These are phyloP conservation scores for Sericinus montela DNA, from an alignment of 2,888 invertebrate species.

Conservation along the genomic window DNA sequence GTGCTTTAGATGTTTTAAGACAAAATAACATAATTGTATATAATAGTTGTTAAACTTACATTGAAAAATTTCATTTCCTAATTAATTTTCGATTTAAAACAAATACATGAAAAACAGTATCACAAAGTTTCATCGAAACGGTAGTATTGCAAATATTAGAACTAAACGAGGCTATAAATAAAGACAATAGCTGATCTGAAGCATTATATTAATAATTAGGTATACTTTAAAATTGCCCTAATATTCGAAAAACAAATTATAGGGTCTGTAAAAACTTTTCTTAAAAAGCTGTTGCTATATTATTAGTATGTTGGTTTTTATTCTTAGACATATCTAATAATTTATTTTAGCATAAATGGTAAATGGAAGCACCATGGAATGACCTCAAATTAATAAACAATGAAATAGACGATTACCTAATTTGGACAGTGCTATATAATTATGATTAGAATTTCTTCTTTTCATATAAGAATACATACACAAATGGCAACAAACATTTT, in stretches of 20 bases:
- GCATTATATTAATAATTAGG: not conserved
- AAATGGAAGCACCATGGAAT: not conserved
- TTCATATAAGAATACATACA: too few species aligned
- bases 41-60: not conserved
- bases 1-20: too few species aligned
- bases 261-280: too few species aligned
- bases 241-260: not conserved
- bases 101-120: slow-evolving; percentile 3
- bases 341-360: too few species aligned
- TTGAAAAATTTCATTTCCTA: not conserved
- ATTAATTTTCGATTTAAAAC: not conserved
- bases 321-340: too few species aligned
- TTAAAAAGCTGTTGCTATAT: too few species aligned
- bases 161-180: not conserved
- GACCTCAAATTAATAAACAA: not conserved
- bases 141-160: not conserved
- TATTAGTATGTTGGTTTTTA: too few species aligned
- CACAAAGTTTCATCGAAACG: slow-evolving; percentile 3
- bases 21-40: too few species aligned
- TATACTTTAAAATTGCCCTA: not conserved
- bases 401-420: too few species aligned
- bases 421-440: too few species aligned
- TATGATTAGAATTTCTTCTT: too few species aligned
- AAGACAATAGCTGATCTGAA: not conserved
- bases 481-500: too few species aligned